A percentile compares a stretch with the other conserved stretches of the same genome.
Evolutionary conservation across 1,140 invertebrate species (phyloP).

Genomic region (Drosophila pruinosa): DNA sequence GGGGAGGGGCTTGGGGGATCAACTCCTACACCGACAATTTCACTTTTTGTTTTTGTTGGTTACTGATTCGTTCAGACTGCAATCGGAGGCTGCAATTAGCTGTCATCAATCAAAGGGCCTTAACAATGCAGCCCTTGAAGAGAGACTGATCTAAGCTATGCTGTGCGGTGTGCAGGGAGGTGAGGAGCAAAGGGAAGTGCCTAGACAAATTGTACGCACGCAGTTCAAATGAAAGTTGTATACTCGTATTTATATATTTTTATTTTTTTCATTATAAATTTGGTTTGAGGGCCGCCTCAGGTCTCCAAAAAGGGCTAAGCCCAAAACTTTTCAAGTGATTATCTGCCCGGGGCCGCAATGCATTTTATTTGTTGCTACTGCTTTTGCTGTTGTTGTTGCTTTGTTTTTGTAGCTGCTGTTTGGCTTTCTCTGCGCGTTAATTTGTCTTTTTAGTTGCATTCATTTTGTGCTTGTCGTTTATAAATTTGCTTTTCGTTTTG

Average conservation of each 20-base stretch:
- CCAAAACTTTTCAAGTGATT: slow-evolving; percentile 71
- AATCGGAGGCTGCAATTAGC: slow-evolving; percentile 62
- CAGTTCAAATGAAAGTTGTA: slow-evolving; percentile 66
- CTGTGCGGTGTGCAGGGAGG: neutral
- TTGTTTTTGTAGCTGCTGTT: slow-evolving; percentile 34
- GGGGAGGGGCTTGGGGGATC: neutral
- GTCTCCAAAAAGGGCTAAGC: slow-evolving; percentile 69
- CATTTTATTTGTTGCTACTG: slow-evolving; percentile 30
- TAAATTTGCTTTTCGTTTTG: slow-evolving; percentile 80
- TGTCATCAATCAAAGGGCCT: slow-evolving; percentile 74
- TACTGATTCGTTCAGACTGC: neutral
- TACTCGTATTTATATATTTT: neutral
- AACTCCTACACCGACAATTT: slow-evolving; percentile 33
- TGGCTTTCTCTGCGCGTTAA: slow-evolving; percentile 78
- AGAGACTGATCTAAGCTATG: neutral
- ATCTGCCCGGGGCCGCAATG: slow-evolving; percentile 58
- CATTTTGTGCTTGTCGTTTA: slow-evolving; percentile 75
- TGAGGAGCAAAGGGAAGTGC: slow-evolving; percentile 3
- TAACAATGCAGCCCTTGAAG: slow-evolving; percentile 55
- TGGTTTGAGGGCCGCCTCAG: slow-evolving; percentile 33
- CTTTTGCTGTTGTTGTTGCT: slow-evolving; percentile 20
- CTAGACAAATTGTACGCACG: slow-evolving; percentile 52
- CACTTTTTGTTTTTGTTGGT: slow-evolving; percentile 32
- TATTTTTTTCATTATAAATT: slow-evolving; percentile 12
- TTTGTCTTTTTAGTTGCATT: slow-evolving; percentile 78